Base-by-base conservation (phyloP, 2,888 invertebrate genomes). In the Lampropteryx suffumata region DNA sequence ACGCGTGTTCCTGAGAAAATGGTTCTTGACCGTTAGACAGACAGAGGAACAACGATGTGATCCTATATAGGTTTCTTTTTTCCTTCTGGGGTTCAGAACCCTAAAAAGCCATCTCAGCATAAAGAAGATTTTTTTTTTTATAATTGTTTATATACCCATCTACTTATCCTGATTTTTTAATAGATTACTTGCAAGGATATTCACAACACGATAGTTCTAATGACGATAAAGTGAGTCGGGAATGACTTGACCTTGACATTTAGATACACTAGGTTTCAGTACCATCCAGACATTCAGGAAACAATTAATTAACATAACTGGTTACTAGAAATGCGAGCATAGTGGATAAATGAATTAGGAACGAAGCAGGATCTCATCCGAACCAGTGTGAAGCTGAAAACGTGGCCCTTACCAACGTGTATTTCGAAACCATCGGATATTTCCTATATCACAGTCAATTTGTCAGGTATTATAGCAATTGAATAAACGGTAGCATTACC, bases 381-480 rank as follows among this genome's bases (percentile, higher is more conserved):
- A 43, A 36, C 46, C 39, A 34, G 47, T 29, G 43, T 34, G 42
- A 33, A 33, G 28, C 51, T 29, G 33, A 39, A 21, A 39, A 28
- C 33, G 28, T 27, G 24, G 32, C 28, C 27, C 12, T 24, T 35
- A 21, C 41, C 26, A 26, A 10, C 42, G 26, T 8, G 12, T 46
- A 57, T 60, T 65, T 57, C 63, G 62, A 62, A 59, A 61, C 35
- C 10, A 10, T 21, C 62, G 43, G 37, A 27, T 52, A 68, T 66
- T 64, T 65, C 68, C 65, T 69, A 71, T 67, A 72, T 68, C 70
- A 62, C 64, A 69, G 65, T 41, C 80, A 81, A 84, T 84, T 84
- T 80, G 71, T 70, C 62, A 69, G 67, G 66, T 72, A 76, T 80
- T 76, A 79, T 62, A 62, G 62, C 84, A 87, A 87, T 86, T 87